Evolutionary conservation across 1,140 invertebrate genomes (phyloP).

Genomic region (Archegozetes longisetosus): DNA sequence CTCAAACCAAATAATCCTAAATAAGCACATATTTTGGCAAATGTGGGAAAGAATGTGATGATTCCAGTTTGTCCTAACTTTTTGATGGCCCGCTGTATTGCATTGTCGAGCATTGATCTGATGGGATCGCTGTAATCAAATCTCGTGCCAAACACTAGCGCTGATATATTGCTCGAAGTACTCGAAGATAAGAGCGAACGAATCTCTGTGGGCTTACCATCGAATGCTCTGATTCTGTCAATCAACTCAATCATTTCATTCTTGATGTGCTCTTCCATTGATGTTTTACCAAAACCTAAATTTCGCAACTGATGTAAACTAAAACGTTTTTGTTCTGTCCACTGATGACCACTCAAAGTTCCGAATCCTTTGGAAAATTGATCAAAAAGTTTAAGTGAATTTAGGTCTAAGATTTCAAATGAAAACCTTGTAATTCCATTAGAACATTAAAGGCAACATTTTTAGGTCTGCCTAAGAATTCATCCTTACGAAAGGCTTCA

Average conservation of each 20-base stretch:
- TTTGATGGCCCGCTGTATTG: not conserved
- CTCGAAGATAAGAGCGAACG: constrained; percentile 13
- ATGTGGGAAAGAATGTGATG: constrained; percentile 12
- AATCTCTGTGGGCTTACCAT: constrained; percentile 14
- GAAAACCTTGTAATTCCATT: constrained; percentile 3
- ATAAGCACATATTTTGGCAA: not conserved
- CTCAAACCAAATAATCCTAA: not conserved
- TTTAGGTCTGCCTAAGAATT: constrained; percentile 18
- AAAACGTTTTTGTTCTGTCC: constrained; percentile 66
- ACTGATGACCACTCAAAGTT: constrained; percentile 33
- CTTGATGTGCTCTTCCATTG: constrained; percentile 30
- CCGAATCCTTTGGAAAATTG: constrained; percentile 14
- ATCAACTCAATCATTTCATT: constrained; percentile 16
- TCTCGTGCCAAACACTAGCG: constrained; percentile 12
- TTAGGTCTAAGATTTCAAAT: not conserved
- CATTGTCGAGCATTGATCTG: constrained; percentile 10
- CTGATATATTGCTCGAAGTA: constrained; percentile 14
- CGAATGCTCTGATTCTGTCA: not conserved
- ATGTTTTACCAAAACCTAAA: constrained; percentile 47
- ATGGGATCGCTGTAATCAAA: constrained; percentile 13
- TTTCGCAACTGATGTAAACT: constrained; percentile 50
- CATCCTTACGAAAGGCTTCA: constrained; percentile 16
- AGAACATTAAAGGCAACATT: constrained; percentile 15
- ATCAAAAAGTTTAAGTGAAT: not conserved
- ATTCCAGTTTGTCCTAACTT: not conserved